phyloP scores from a whole-genome alignment of 2,113 vertebrate species.

The Hypanus sabinus region DNA sequence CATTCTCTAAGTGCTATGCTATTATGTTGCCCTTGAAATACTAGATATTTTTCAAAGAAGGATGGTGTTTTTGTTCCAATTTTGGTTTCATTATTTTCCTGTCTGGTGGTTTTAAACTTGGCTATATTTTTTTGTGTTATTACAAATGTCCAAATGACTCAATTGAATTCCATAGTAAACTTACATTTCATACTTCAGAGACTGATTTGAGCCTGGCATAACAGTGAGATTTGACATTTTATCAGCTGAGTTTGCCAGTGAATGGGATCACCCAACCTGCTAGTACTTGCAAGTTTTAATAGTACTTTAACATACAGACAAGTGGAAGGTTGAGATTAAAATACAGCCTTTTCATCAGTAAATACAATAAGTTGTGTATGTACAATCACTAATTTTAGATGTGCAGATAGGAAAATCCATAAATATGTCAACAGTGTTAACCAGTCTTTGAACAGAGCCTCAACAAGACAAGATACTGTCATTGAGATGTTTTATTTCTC shows the following conservation, averaged over 20 bases:
- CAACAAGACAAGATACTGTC: constrained; percentile 39
- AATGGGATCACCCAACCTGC: constrained; percentile 50
- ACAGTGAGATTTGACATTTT: constrained; percentile 1
- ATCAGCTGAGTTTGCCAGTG: constrained; percentile 43
- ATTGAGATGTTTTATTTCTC: background rate
- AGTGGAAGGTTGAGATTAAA: constrained; percentile 54
- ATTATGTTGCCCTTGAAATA: background rate
- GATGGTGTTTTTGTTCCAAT: background rate
- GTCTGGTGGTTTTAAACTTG: background rate
- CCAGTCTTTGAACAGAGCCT: background rate
- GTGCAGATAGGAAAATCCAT: constrained; percentile 35
- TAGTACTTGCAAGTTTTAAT: constrained; percentile 48
- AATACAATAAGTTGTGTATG: constrained; percentile 41
- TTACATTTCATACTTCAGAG: background rate
- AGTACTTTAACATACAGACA: constrained; percentile 61
- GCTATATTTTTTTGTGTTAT: background rate
- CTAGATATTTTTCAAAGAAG: background rate
- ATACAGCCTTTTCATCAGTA: constrained; percentile 44
- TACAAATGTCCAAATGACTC: background rate
- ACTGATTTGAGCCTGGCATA: background rate
- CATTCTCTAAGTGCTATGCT: no score
- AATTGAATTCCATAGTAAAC: no score
- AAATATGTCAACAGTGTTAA: background rate
- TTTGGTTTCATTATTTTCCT: background rate
- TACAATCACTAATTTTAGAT: background rate